Percentiles rank a stretch among this genome's conserved stretches.
These are phyloP conservation scores for Thymelicus sylvestris DNA, from an alignment of 2,888 invertebrate species.

Conservation along the genomic window DNA sequence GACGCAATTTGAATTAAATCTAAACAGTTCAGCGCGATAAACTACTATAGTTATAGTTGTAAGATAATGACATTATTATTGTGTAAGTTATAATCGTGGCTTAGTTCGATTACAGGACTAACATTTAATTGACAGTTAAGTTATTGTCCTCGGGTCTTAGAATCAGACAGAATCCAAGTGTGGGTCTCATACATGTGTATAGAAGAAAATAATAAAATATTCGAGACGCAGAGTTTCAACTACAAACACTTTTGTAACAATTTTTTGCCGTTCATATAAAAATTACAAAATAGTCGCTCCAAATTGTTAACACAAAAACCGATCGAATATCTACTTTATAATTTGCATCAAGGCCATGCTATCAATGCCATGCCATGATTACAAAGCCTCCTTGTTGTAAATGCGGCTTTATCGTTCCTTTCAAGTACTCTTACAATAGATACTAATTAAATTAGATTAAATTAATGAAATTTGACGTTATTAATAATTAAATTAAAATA, in stretches of 20 bases:
- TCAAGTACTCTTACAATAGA: conserved; percentile 2
- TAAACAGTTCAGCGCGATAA: neutral
- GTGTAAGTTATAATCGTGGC: too few species aligned
- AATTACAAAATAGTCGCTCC: neutral
- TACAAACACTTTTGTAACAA: neutral
- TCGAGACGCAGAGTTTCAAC: too few species aligned
- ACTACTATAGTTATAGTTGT: neutral
- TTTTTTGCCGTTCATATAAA: neutral
- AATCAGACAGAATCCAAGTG: too few species aligned
- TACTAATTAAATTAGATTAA: too few species aligned
- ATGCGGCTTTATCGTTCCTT: conserved; percentile 5
- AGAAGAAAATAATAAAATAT: too few species aligned
- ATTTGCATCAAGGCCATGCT: conserved; percentile 15
- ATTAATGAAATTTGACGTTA: too few species aligned
- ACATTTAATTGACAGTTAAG: too few species aligned
- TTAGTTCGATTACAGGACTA: too few species aligned
- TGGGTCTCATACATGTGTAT: too few species aligned
- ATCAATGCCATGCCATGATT: conserved; percentile 20
- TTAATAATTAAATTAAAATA: too few species aligned
- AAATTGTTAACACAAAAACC: neutral
- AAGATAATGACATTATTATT: too few species aligned
- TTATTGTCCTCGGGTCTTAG: too few species aligned
- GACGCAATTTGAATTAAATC: neutral
- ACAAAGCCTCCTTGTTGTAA: conserved; percentile 14
- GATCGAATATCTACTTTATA: conserved; percentile 7